Evolutionary conservation across 2,888 invertebrate genomes (phyloP).

Genomic region (Andrena bicolor): DNA sequence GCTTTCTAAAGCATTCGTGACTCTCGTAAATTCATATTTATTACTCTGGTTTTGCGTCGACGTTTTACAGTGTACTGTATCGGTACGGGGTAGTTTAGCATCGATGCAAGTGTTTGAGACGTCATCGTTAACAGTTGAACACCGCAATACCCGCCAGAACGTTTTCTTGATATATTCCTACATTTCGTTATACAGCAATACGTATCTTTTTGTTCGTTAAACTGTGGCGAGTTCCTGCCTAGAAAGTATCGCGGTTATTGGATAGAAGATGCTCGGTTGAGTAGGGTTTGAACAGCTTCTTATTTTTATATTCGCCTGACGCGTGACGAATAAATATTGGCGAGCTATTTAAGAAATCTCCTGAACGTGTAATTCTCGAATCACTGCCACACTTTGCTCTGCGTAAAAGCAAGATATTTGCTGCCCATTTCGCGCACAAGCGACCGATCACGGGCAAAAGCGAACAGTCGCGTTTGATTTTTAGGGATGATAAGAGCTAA

Average conservation of each 20-base stretch:
- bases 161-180: constrained; percentile 23
- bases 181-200: constrained; percentile 11
- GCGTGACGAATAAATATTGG: background rate
- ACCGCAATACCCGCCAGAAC: background rate
- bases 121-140: background rate
- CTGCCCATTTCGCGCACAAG: background rate
- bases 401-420: constrained; percentile 18
- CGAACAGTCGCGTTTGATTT: background rate
- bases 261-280: background rate
- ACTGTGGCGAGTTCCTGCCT: constrained; percentile 33
- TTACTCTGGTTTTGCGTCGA: no score
- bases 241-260: constrained; percentile 4
- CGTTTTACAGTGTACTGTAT: no score
- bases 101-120: no score
- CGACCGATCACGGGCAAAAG: constrained; percentile 18
- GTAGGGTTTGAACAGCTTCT: constrained; percentile 4
- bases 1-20: no score
- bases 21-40: no score
- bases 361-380: constrained; percentile 1
- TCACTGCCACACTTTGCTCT: constrained; percentile 45
- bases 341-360: constrained; percentile 1
- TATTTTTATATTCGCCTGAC: background rate
- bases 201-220: constrained; percentile 29
- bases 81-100: no score
- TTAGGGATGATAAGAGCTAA: background rate